Conservation (phyloP, 2,888 invertebrate species). For the Saturnia japonica region DNA sequence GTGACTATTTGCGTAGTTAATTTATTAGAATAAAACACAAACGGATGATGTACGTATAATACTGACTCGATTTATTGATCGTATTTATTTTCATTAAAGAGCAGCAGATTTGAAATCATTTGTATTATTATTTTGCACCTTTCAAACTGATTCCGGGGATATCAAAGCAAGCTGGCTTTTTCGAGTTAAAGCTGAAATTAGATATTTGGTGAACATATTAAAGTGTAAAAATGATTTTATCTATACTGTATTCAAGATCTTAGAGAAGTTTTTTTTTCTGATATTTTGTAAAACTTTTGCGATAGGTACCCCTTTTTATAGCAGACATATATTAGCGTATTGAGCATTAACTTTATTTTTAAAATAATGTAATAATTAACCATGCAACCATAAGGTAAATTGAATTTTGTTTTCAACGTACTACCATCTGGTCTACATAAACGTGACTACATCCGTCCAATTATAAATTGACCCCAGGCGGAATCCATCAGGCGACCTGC, state of each 20-base stretch:
- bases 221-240: neutral
- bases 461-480: neutral
- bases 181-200: neutral
- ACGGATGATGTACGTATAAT: neutral
- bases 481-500: neutral
- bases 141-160: neutral
- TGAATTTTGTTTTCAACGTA: neutral
- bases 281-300: too few species aligned
- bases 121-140: neutral
- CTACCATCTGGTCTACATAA: neutral
- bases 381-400: too few species aligned
- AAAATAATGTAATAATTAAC: too few species aligned
- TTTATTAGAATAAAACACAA: neutral
- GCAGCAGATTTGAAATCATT: neutral
- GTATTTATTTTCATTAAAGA: neutral
- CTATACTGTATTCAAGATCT: too few species aligned
- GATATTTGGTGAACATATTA: neutral
- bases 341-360: too few species aligned
- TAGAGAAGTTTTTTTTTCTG: too few species aligned
- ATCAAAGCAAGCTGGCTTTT: neutral
- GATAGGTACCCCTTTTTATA: too few species aligned
- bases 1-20: neutral
- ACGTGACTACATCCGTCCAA: neutral
- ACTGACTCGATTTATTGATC: neutral
- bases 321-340: too few species aligned